These are phyloP conservation scores for Smutsia gigantea DNA, from an alignment of 2,797 vertebrate genomes.

Conservation along the genomic window DNA sequence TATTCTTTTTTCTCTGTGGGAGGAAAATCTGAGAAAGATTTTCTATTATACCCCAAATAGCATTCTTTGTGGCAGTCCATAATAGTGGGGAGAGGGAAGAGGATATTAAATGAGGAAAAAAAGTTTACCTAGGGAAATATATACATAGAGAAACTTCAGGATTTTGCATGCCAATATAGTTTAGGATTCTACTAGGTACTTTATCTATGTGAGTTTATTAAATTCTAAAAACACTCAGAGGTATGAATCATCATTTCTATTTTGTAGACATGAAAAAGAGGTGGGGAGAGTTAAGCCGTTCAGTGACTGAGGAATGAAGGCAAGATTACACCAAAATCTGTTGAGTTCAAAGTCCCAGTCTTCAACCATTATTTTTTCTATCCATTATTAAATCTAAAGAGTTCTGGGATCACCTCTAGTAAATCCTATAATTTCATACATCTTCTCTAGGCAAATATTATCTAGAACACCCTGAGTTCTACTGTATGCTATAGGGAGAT, in stretches of 20 bases:
- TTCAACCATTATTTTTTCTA: not conserved
- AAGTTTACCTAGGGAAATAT: conserved; percentile 69
- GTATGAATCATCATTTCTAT: not conserved
- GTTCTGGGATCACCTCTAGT: not conserved
- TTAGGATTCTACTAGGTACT: not conserved
- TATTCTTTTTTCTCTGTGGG: conserved; percentile 80
- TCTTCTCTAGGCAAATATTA: not conserved
- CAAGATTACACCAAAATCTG: not conserved
- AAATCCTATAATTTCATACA: not conserved
- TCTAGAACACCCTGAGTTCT: not conserved
- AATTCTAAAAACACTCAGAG: conserved; percentile 13
- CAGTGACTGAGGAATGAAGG: not conserved
- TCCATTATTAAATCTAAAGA: not conserved
- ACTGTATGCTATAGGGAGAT: not conserved
- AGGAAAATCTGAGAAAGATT: conserved; percentile 78
- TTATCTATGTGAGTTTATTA: conserved; percentile 17
- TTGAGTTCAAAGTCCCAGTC: not conserved
- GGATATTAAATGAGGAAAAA: conserved; percentile 67
- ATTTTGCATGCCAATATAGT: not conserved
- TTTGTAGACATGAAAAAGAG: conserved; percentile 27
- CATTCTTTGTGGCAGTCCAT: conserved; percentile 67
- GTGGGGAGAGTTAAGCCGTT: not conserved
- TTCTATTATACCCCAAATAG: conserved; percentile 79
- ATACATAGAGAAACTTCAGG: not conserved
- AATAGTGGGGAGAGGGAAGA: conserved; percentile 61